These are phyloP conservation scores for Prunella strophiata DNA, from an alignment of 2,797 vertebrate genomes.

Conservation along the genomic window DNA sequence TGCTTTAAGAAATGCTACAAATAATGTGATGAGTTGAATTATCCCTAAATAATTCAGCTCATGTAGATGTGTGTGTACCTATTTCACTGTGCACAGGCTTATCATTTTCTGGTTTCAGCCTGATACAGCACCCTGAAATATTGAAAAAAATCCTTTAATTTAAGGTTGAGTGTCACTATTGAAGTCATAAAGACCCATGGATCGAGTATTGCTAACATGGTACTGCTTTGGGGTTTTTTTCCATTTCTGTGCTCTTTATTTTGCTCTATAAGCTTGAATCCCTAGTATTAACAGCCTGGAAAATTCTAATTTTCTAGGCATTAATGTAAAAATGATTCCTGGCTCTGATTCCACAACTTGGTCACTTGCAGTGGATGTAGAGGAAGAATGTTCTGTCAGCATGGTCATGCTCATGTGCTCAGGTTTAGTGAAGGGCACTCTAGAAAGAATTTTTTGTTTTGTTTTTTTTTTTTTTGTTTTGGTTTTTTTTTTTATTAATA, in stretches of 20 bases:
- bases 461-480: too few relatives aligned
- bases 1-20: constrained; percentile 34
- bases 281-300: not conserved
- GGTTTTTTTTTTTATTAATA: not conserved
- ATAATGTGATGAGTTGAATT: constrained; percentile 43
- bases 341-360: not conserved
- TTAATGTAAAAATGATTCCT: not conserved
- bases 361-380: not conserved
- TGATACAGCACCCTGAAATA: not conserved
- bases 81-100: not conserved
- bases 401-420: not conserved
- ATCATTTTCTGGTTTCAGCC: not conserved
- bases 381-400: not conserved
- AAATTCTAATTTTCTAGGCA: not conserved
- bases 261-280: not conserved
- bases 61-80: constrained; percentile 1
- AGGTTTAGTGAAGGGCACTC: not conserved
- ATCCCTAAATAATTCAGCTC: constrained; percentile 35
- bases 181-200: not conserved
- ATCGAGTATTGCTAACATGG: not conserved
- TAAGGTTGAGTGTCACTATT: not conserved
- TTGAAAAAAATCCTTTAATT: not conserved
- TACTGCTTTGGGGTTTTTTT: not conserved
- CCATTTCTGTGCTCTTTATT: not conserved
- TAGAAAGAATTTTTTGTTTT: not conserved